Percentiles rank a stretch among this genome's conserved stretches.
Conservation (phyloP, 2,113 vertebrate genomes). For the Thermophis baileyi region DNA sequence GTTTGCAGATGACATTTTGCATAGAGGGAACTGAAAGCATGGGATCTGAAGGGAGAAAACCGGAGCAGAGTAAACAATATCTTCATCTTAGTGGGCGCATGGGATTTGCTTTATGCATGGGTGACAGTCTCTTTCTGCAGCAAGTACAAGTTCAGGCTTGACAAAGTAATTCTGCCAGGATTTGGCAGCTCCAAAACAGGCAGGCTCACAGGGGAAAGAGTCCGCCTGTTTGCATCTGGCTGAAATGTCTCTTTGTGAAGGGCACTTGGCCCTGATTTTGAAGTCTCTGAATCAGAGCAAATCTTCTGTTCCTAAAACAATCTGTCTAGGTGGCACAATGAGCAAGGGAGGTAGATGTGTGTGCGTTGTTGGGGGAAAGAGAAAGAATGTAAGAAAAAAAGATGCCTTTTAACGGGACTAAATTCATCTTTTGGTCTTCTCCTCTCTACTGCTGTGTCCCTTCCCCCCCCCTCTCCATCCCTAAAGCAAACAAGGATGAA, state of each 20-base stretch:
- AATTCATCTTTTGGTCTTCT: not conserved
- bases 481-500: not conserved
- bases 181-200: slow-evolving; percentile 20
- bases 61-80: not conserved
- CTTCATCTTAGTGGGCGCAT: not conserved
- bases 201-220: slow-evolving; percentile 8
- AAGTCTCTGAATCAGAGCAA: not conserved
- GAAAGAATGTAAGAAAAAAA: not conserved
- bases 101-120: not conserved
- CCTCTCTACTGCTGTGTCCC: not conserved
- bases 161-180: slow-evolving; percentile 13
- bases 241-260: slow-evolving; percentile 12
- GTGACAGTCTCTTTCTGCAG: not conserved
- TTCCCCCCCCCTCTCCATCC: not conserved
- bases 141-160: slow-evolving; percentile 8
- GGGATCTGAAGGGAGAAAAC: not conserved
- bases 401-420: not conserved
- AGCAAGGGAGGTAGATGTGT: not conserved
- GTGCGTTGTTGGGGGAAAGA: no score
- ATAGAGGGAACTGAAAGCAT: not conserved
- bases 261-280: slow-evolving; percentile 6
- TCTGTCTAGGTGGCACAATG: not conserved
- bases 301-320: not conserved
- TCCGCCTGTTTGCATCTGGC: slow-evolving; percentile 13
- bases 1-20: not conserved